phyloP scores from a whole-genome alignment of 2,888 invertebrate species.

The Malacosoma neustria region DNA sequence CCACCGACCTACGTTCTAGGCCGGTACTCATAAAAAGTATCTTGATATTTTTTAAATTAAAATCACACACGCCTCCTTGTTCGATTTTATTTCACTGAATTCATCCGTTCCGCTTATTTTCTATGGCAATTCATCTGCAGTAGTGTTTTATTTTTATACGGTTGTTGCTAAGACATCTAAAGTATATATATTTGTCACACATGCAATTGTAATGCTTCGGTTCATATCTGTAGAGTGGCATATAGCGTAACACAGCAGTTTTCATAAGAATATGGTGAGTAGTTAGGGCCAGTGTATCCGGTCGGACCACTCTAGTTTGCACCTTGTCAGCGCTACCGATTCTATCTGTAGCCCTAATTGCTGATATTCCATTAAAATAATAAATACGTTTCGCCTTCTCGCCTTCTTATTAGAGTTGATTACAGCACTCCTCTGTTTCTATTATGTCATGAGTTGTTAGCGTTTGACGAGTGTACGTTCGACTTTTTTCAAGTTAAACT shows the following conservation, averaged over 20 bases:
- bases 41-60: constrained; percentile 41
- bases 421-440: constrained; percentile 60
- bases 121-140: constrained; percentile 64
- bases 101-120: constrained; percentile 65
- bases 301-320: constrained; percentile 67
- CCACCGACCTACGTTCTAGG: too few species aligned
- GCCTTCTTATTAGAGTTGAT: constrained; percentile 65
- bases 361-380: constrained; percentile 72
- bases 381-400: constrained; percentile 64
- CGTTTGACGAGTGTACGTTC: constrained; percentile 49
- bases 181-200: constrained; percentile 19
- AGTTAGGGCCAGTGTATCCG: constrained; percentile 44
- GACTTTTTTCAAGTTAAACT: constrained; percentile 37
- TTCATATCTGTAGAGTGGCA: constrained; percentile 17
- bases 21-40: constrained; percentile 26
- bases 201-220: constrained; percentile 25
- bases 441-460: constrained; percentile 59
- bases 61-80: constrained; percentile 50
- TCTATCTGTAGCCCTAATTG: constrained; percentile 65
- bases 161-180: too few species aligned
- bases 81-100: constrained; percentile 68
- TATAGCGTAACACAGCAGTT: constrained; percentile 6
- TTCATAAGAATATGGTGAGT: neutral
- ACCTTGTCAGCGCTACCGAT: constrained; percentile 72
- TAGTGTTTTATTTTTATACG: constrained; percentile 63